Base-by-base conservation (phyloP, 2,113 vertebrate species). In the Herpetotheres cachinnans region DNA sequence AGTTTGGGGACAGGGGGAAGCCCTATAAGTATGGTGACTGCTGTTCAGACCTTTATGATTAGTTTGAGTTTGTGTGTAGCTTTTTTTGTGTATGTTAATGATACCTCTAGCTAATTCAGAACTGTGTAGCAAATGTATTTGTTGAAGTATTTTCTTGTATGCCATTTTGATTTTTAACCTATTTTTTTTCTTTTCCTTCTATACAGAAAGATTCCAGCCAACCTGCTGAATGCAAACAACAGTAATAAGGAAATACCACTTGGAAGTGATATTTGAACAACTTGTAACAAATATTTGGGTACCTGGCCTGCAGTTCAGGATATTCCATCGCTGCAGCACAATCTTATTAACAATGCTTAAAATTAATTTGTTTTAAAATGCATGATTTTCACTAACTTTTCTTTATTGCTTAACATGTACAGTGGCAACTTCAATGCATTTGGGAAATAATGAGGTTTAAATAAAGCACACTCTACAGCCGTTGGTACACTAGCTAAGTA, bases 141-240 rank as follows among this genome's bases (percentile, higher is more conserved):
- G n/a, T 52, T 89, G 36, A 65, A 69, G 16, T 52, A n/a, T 54
- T 54, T 38, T 70, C 47, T 67, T 73, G 16, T 21, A 19, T 58
- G 29, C 20, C 12, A 11, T 7, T 95, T 90, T 46, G n/a, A 70
- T 89, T 89, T 84, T 65, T 87, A 88, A 93, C 76, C 73, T 66
- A 30, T 19, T 44, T 25, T 54, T 26, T 61, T 82, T 12, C 91
- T 82, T 88, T 94, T 81, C 42, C 76, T 59, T 67, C 54, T 62
- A 50, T 67, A 26, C 99, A 99, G 99, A 99, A 99, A 98, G 99
- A 99, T 92, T 97, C 98, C 96, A 98, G 98, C 98, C 99, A 99
- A 97, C 99, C 99, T 86, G 98, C 99, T 49, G 99, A 99, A 97
- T 99, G 99, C 98, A 99, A 99, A 97, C 99, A 99, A 98, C 99